These are phyloP conservation scores for Smutsia temminckii DNA, from an alignment of 2,797 vertebrate genomes.

Conservation along the genomic window DNA sequence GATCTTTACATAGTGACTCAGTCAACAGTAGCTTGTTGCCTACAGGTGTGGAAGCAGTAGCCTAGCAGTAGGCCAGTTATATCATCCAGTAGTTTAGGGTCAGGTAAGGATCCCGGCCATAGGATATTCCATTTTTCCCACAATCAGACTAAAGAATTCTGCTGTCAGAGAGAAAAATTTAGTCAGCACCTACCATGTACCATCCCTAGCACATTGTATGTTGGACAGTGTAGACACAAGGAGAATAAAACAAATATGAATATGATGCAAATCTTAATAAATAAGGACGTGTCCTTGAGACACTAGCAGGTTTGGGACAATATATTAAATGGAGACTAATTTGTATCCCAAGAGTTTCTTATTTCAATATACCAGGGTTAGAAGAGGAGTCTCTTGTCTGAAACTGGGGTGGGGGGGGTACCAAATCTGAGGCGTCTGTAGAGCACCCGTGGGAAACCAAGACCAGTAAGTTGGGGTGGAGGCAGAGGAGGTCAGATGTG, in stretches of 20 bases:
- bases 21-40: too few relatives aligned
- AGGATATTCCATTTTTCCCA: too few relatives aligned
- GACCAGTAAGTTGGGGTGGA: background rate
- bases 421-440: background rate
- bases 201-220: background rate
- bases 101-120: too few relatives aligned
- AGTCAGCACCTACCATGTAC: background rate
- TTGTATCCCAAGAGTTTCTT: background rate
- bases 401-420: background rate
- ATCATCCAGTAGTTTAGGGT: too few relatives aligned
- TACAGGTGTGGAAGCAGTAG: too few relatives aligned
- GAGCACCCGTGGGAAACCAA: background rate
- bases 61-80: too few relatives aligned
- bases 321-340: background rate
- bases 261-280: background rate
- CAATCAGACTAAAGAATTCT: constrained; percentile 28
- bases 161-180: background rate
- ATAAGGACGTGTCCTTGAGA: background rate
- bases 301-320: background rate
- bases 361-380: background rate
- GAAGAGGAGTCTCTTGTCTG: background rate
- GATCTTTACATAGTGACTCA: too few relatives aligned
- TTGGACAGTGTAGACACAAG: background rate
- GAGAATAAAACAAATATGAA: background rate
- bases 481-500: background rate